A percentile compares a stretch with the other conserved stretches of the same genome.
Evolutionary conservation across 1,140 invertebrate genomes (phyloP).

Genomic region (Papilio machaon): DNA sequence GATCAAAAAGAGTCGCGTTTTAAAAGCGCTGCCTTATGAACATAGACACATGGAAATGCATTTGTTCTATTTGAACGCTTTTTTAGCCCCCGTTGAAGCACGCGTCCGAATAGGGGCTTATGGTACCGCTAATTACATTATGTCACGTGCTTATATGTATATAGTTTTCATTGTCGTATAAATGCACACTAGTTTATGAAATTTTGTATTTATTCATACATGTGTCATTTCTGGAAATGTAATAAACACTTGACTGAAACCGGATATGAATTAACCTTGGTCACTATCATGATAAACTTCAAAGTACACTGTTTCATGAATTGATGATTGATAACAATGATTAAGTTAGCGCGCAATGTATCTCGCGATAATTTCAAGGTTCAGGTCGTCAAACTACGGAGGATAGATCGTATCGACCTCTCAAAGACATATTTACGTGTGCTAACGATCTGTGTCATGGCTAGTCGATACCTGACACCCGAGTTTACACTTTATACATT

Average conservation of each 20-base stretch:
- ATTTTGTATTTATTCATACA: too few species aligned
- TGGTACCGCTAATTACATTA: too few species aligned
- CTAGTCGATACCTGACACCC: neutral
- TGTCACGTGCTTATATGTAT: too few species aligned
- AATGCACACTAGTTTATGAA: too few species aligned
- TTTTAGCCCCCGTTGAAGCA: too few species aligned
- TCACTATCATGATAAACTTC: neutral
- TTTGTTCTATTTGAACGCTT: too few species aligned
- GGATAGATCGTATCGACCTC: neutral
- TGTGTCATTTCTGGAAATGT: neutral
- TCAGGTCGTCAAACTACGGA: slow-evolving; percentile 6
- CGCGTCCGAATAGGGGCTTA: too few species aligned
- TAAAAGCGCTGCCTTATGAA: too few species aligned
- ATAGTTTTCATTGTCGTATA: too few species aligned
- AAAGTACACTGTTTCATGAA: neutral
- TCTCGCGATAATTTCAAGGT: slow-evolving; percentile 15
- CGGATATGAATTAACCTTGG: neutral
- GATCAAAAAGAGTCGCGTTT: too few species aligned
- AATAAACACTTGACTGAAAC: neutral
- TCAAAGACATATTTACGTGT: slow-evolving; percentile 15
- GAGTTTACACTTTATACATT: neutral
- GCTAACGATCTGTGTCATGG: neutral
- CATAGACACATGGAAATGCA: too few species aligned
- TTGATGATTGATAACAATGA: neutral
- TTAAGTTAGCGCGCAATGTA: slow-evolving; percentile 6